phyloP scores from a whole-genome alignment of 2,113 vertebrate species.

The Sinocyclocheilus rhinocerous region DNA sequence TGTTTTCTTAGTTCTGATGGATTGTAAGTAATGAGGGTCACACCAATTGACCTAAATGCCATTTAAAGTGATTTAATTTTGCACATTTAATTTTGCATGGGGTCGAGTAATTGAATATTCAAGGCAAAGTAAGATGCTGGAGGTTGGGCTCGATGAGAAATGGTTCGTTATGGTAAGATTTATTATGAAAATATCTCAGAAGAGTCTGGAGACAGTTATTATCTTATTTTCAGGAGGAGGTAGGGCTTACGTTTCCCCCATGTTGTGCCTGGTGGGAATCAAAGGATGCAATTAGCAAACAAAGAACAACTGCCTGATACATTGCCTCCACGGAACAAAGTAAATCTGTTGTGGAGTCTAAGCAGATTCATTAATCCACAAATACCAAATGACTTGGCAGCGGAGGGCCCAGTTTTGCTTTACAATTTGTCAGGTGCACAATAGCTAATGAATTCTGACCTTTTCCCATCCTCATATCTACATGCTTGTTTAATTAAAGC shows the following conservation, averaged over 20 bases:
- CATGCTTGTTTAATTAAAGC: constrained; percentile 54
- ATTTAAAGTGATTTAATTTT: background rate
- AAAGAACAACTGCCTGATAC: constrained; percentile 54
- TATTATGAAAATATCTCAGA: constrained; percentile 16
- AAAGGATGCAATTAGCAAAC: constrained; percentile 58
- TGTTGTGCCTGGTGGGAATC: constrained; percentile 48
- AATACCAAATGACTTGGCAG: constrained; percentile 54
- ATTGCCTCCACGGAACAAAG: constrained; percentile 44
- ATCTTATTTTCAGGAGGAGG: constrained; percentile 27
- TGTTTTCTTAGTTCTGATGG: background rate
- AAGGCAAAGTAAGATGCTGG: background rate
- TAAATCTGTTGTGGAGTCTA: constrained; percentile 56
- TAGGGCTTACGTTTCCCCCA: constrained; percentile 39
- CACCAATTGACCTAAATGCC: background rate
- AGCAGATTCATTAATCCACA: constrained; percentile 54
- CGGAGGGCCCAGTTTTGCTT: constrained; percentile 39
- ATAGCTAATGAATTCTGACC: constrained; percentile 53
- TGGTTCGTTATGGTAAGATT: constrained; percentile 4
- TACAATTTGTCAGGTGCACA: constrained; percentile 55
- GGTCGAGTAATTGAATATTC: constrained; percentile 9
- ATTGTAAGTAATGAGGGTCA: background rate
- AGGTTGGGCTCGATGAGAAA: background rate
- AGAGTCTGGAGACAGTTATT: constrained; percentile 21
- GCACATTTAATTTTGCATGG: background rate
- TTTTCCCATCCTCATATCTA: constrained; percentile 37